phyloP scores from a whole-genome alignment of 2,113 vertebrate genomes.

The Pseudorhombus dupliciocellatus region DNA sequence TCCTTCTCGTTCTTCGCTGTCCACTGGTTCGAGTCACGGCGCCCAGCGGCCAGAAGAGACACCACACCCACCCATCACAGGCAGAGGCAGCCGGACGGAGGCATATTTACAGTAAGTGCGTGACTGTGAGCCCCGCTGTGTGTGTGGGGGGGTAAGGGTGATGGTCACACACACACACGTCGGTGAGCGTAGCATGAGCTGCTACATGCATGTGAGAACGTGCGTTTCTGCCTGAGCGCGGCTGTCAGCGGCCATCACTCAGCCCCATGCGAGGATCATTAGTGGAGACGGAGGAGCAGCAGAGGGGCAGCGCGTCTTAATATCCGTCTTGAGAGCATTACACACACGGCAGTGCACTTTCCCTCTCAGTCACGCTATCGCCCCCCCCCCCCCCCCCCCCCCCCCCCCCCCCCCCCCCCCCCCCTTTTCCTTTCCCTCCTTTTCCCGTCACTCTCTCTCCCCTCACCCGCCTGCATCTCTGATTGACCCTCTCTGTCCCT shows the following conservation, averaged over 20 bases:
- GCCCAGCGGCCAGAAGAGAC: constrained; percentile 29
- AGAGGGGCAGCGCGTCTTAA: constrained; percentile 70
- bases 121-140: constrained; percentile 40
- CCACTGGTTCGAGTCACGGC: constrained; percentile 31
- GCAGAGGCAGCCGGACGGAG: constrained; percentile 52
- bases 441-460: constrained; percentile 50
- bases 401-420: constrained; percentile 50
- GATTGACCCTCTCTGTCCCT: constrained; percentile 58
- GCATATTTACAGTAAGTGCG: constrained; percentile 56
- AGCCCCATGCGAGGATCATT: constrained; percentile 80
- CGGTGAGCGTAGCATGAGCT: constrained; percentile 63
- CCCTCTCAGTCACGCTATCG: constrained; percentile 79
- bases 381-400: constrained; percentile 48
- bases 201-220: constrained; percentile 59
- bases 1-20: constrained; percentile 1
- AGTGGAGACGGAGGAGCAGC: constrained; percentile 71
- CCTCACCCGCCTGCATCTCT: constrained; percentile 51
- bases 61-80: constrained; percentile 45
- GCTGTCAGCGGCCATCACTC: constrained; percentile 83
- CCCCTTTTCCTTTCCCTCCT: constrained; percentile 47
- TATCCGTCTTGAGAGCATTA: constrained; percentile 83
- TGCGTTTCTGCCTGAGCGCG: constrained; percentile 78
- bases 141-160: constrained; percentile 6
- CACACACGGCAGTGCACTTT: constrained; percentile 79
- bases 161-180: constrained; percentile 53